Conservation (phyloP, 2,113 vertebrate genomes). For the human region GRCh38 chr7:95639001-95639500, state of each 20-base stretch:
- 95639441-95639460: no score
- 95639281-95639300: not conserved
- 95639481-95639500: not conserved
- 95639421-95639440: no score
- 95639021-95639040: not conserved
- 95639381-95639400: not conserved
- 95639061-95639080: not conserved
- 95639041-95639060: not conserved
- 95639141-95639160: not conserved
- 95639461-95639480: no score
- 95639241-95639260: not conserved
- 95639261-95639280: not conserved
- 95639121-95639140: not conserved
- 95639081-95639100: not conserved
- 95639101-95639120: not conserved
- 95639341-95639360: not conserved
- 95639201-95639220: not conserved
- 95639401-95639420: no score
- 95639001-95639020: not conserved
- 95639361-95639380: not conserved
- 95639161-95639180: not conserved
- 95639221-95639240: slow-evolving; percentile 8
- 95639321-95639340: not conserved
- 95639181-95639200: slow-evolving; percentile 8
- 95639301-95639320: not conserved